phyloP scores from a whole-genome alignment of 2,888 invertebrate genomes.

The Parnassius smintheus region DNA sequence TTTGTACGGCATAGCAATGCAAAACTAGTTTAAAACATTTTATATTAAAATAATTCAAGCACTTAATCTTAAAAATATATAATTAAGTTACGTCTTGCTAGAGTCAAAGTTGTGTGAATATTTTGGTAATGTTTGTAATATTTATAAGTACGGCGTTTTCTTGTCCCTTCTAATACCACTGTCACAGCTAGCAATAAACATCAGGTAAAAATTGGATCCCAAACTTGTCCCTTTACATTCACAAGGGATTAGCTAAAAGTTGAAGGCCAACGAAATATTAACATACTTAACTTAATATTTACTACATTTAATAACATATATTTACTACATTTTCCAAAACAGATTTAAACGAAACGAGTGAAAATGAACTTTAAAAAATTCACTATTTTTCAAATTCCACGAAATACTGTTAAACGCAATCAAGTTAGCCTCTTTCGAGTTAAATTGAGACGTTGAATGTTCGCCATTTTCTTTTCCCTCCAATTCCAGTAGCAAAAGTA shows the following conservation, averaged over 20 bases:
- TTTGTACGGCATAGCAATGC: too few species aligned
- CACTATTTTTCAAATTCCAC: constrained; percentile 20
- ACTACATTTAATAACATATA: background rate
- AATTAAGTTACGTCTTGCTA: too few species aligned
- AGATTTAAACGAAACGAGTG: background rate
- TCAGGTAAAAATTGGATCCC: constrained; percentile 75
- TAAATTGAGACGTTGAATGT: constrained; percentile 76
- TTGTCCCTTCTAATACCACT: constrained; percentile 65
- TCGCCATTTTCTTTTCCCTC: constrained; percentile 70
- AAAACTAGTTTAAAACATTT: too few species aligned
- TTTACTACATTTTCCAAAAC: background rate
- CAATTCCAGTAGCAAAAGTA: constrained; percentile 72
- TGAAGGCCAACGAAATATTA: constrained; percentile 53
- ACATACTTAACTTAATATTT: constrained; percentile 35
- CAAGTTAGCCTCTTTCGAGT: constrained; percentile 52
- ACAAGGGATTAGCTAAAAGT: constrained; percentile 45
- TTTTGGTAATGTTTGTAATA: background rate
- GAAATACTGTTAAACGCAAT: constrained; percentile 59
- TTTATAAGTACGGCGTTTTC: constrained; percentile 35
- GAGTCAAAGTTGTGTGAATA: background rate
- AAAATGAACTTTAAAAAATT: constrained; percentile 5
- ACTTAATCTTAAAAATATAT: too few species aligned
- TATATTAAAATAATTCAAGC: too few species aligned
- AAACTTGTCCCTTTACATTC: constrained; percentile 57
- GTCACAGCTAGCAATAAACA: constrained; percentile 68